phyloP scores from a whole-genome alignment of 2,113 vertebrate genomes.

The Eonycteris spelaea region DNA sequence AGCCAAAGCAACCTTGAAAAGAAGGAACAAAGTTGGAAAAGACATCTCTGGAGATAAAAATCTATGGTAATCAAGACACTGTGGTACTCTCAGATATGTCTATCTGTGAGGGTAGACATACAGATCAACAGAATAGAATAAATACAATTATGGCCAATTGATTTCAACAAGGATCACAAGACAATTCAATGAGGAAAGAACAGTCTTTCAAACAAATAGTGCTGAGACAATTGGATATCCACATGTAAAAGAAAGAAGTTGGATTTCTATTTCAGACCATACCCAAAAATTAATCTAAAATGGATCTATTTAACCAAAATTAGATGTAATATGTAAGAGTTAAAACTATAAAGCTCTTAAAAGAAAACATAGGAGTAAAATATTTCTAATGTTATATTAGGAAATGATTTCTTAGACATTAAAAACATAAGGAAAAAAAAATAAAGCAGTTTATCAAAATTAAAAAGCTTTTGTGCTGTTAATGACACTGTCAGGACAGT shows the following conservation, averaged over 20 bases:
- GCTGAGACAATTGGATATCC: neutral
- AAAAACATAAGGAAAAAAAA: neutral
- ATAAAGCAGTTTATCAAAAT: neutral
- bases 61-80: neutral
- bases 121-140: neutral
- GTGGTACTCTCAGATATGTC: neutral
- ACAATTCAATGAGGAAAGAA: neutral
- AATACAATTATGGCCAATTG: neutral
- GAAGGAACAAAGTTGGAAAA: neutral
- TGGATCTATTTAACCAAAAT: neutral
- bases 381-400: neutral
- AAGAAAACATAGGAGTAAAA: neutral
- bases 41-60: neutral
- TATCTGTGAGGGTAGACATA: neutral
- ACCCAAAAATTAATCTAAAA: constrained; percentile 3
- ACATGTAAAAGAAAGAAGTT: neutral
- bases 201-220: neutral
- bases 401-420: neutral
- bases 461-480: neutral
- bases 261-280: neutral
- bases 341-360: neutral
- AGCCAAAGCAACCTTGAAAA: neutral
- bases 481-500: neutral
- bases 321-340: neutral
- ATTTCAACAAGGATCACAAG: neutral